Percentiles rank a stretch among this genome's conserved stretches.
Evolutionary conservation across 2,888 invertebrate genomes (phyloP).

Genomic region (Chrysomela aeneicollis): DNA sequence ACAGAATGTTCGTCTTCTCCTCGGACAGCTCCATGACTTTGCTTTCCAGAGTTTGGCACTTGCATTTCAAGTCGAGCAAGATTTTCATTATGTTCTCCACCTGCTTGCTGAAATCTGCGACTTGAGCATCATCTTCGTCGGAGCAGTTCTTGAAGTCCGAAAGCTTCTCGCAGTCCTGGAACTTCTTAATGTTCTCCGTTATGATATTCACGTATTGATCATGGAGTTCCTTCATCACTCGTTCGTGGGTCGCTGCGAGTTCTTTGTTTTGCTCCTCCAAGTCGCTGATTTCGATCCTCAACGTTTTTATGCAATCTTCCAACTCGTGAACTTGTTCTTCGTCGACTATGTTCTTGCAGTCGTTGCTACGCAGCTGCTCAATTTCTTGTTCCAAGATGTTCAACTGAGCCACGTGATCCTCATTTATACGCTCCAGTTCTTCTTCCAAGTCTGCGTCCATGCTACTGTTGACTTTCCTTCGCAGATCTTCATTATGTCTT

Average conservation of each 20-base stretch:
- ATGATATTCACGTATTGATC: slow-evolving; percentile 51
- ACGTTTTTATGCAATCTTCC: background rate
- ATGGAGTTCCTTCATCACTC: slow-evolving; percentile 40
- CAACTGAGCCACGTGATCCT: slow-evolving; percentile 31
- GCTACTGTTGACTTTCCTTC: slow-evolving; percentile 19
- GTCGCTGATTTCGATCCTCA: slow-evolving; percentile 26
- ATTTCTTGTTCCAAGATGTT: slow-evolving; percentile 45
- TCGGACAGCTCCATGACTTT: slow-evolving; percentile 66
- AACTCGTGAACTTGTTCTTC: slow-evolving; percentile 14
- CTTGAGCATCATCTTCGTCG: slow-evolving; percentile 45
- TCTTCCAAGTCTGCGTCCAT: slow-evolving; percentile 32
- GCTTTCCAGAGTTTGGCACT: slow-evolving; percentile 67
- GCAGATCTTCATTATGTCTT: slow-evolving; percentile 48
- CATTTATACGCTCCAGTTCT: slow-evolving; percentile 28
- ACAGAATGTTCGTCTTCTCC: slow-evolving; percentile 58
- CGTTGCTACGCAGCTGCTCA: slow-evolving; percentile 42
- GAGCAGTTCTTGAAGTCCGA: slow-evolving; percentile 35
- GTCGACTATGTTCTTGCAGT: slow-evolving; percentile 28
- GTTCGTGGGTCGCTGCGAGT: slow-evolving; percentile 29
- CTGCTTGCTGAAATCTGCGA: slow-evolving; percentile 56
- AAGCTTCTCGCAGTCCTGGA: slow-evolving; percentile 44
- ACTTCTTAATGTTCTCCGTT: slow-evolving; percentile 48
- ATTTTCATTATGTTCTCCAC: slow-evolving; percentile 66
- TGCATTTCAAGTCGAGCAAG: slow-evolving; percentile 67
- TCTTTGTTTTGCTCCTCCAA: slow-evolving; percentile 24